Percentiles rank a stretch among this genome's conserved stretches.
These are phyloP conservation scores for Drosophila lacteicornis DNA, from an alignment of 1,140 invertebrate species.

Conservation along the genomic window DNA sequence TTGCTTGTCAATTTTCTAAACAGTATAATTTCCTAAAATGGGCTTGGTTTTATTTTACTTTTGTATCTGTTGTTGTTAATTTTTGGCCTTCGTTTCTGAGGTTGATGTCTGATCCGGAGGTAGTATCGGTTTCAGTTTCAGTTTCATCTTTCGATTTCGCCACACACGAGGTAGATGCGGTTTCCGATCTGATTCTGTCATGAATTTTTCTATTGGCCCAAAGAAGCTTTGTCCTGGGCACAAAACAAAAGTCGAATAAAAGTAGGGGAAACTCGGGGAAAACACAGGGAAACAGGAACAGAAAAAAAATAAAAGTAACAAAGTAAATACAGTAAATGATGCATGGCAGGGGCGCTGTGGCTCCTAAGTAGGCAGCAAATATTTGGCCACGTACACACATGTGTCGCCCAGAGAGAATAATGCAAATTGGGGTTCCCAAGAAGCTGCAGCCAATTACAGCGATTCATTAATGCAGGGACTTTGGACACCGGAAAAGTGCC, in stretches of 20 bases:
- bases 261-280: not conserved
- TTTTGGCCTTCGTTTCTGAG: conserved; percentile 32
- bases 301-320: conserved; percentile 5
- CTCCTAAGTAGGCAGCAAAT: conserved; percentile 52
- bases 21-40: conserved; percentile 50
- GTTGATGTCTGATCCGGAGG: conserved; percentile 57
- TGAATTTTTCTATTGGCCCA: conserved; percentile 39
- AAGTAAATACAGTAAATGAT: conserved; percentile 26
- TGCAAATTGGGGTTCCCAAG: conserved; percentile 55
- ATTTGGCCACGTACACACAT: conserved; percentile 44
- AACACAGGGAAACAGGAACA: not conserved
- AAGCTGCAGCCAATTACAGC: conserved; percentile 64
- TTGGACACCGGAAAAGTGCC: conserved; percentile 17
- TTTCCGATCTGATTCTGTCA: conserved; percentile 45
- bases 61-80: not conserved
- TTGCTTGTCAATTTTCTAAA: conserved; percentile 70
- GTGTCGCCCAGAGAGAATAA: conserved; percentile 45
- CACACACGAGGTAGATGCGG: conserved; percentile 70
- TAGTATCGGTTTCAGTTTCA: conserved; percentile 67
- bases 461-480: conserved; percentile 40
- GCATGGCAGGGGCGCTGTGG: not conserved
- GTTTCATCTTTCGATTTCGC: conserved; percentile 28
- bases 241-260: conserved; percentile 18
- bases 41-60: conserved; percentile 18
- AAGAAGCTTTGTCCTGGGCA: conserved; percentile 21